Base-by-base conservation (phyloP, 2,113 vertebrate genomes). In the Salvelinus alpinus region DNA sequence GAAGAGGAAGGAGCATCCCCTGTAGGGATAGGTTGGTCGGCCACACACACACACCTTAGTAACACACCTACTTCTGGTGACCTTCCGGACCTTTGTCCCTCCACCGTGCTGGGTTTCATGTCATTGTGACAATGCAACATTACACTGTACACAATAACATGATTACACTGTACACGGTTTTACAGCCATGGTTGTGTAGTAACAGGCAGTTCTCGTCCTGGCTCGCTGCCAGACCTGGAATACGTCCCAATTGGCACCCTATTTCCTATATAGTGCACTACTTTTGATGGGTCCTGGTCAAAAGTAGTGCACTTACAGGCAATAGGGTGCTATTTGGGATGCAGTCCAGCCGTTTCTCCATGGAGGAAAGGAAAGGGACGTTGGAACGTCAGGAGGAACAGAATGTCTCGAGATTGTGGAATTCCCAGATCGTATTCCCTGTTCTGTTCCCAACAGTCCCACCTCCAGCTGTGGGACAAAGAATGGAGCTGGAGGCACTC, bases 381-480 rank as follows among this genome's bases (percentile, higher is more conserved):
- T 85, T 85, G 86, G 90, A 84, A 91, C 89, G 86, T 84, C 90
- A 84, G 84, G 84, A 84, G 86, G 90, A 84, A 90, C 89, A 91
- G 78, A 90, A 88, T 87, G 88, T 90, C 85, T 86, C 59, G 47
- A 84, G 81, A 81, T 92, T 84, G 79, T 85, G 87, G 90, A 90
- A 92, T 92, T 91, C 92, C 90, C 89, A 87, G 85, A 83, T 92
- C 86, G 13, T 64, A 83, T 91, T 91, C 83, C 88, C 71, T 44
- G 51, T 18, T 54, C n/a, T 72, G 70, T 82, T 86, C 81, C 85
- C 81, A 80, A 77, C 75, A 82, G 86, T 85, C 77, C 82, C 78
- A 88, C 86, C 84, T 84, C 80, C 1, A 74, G 88, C 80, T 81
- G 70, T 76, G 84, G 83, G 81, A 82, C 81, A 78, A 71, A 71